phyloP scores from a whole-genome alignment of 1,140 invertebrate species.

The Brachionus paranguensis region DNA sequence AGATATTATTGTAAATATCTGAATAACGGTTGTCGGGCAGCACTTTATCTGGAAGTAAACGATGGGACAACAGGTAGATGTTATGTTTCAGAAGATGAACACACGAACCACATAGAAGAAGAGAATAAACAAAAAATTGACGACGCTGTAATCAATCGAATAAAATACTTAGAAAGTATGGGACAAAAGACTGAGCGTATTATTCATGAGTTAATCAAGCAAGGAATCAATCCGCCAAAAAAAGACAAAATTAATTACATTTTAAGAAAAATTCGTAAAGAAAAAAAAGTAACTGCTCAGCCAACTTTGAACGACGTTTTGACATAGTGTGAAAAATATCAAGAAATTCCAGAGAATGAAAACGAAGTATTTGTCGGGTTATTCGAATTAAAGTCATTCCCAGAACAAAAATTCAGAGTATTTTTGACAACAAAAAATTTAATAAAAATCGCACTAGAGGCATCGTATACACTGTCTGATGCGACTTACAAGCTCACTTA shows the following conservation, averaged over 20 bases:
- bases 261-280: background rate
- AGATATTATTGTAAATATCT: constrained; percentile 2
- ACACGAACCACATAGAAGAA: background rate
- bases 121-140: background rate
- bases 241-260: background rate
- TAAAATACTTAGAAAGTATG: background rate
- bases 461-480: background rate
- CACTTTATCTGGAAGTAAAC: background rate
- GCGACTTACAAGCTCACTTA: background rate
- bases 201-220: background rate
- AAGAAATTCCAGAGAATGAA: background rate
- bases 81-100: background rate
- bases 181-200: background rate
- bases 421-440: background rate
- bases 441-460: background rate
- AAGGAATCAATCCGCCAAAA: background rate
- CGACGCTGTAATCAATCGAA: background rate
- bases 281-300: background rate
- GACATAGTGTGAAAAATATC: background rate
- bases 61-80: background rate
- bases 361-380: background rate
- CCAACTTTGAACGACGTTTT: background rate
- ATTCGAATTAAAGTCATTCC: background rate
- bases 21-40: background rate
- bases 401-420: background rate